Conservation (phyloP, 2,888 invertebrate genomes). For the Parnassius orleans region DNA sequence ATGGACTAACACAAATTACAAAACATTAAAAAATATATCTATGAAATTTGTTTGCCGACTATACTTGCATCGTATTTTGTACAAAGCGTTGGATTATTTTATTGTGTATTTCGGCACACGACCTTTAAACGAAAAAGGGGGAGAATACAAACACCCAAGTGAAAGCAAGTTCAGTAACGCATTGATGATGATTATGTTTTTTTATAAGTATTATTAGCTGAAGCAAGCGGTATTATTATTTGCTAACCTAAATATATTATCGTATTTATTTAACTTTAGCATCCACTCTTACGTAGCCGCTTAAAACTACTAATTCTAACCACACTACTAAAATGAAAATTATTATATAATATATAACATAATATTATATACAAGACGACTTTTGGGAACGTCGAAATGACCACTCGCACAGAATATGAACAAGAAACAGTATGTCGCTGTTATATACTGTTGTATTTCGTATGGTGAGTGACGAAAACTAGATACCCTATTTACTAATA, state of each 20-base stretch:
- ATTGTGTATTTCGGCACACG: slow-evolving; percentile 70
- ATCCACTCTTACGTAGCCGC: not conserved
- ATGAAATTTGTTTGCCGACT: slow-evolving; percentile 1
- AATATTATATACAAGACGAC: no score
- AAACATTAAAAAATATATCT: no score
- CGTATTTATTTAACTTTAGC: not conserved
- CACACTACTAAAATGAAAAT: no score
- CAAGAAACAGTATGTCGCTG: no score
- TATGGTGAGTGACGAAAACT: no score
- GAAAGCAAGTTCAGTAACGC: slow-evolving; percentile 23
- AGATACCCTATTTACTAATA: no score
- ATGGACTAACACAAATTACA: no score
- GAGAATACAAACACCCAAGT: slow-evolving; percentile 42
- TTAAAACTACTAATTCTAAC: no score
- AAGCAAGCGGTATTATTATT: slow-evolving; percentile 14
- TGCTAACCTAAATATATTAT: slow-evolving; percentile 1
- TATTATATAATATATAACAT: no score
- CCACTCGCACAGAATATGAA: no score
- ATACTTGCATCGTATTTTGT: slow-evolving; percentile 33
- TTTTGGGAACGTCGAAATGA: no score
- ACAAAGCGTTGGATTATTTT: slow-evolving; percentile 73
- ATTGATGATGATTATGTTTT: slow-evolving; percentile 19
- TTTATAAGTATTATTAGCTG: slow-evolving; percentile 21
- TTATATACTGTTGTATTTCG: no score
- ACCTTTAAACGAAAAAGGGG: slow-evolving; percentile 44